Percentiles rank a stretch among this genome's conserved stretches.
These are phyloP conservation scores for Caerostris extrusa DNA, from an alignment of 1,140 invertebrate species.

Conservation along the genomic window DNA sequence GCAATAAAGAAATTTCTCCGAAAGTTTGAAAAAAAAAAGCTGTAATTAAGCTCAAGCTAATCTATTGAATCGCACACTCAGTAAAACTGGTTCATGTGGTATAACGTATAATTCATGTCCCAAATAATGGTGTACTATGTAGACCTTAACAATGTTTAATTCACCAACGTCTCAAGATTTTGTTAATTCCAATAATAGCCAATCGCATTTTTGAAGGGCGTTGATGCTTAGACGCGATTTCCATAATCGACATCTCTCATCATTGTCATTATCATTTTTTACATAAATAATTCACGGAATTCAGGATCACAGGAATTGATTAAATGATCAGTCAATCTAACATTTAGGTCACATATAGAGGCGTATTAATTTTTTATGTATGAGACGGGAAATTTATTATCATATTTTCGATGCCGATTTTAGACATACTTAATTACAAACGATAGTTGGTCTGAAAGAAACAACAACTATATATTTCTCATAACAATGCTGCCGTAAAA, in stretches of 20 bases:
- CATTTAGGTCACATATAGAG: slow-evolving; percentile 19
- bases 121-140: background rate
- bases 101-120: slow-evolving; percentile 37
- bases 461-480: no score
- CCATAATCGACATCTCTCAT: slow-evolving; percentile 64
- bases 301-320: background rate
- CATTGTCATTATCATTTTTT: slow-evolving; percentile 56
- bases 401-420: background rate
- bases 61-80: slow-evolving; percentile 17
- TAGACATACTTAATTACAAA: background rate
- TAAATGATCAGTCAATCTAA: slow-evolving; percentile 20
- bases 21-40: background rate
- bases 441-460: background rate
- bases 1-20: background rate
- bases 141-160: slow-evolving; percentile 46
- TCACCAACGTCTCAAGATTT: background rate
- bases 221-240: slow-evolving; percentile 30
- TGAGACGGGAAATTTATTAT: background rate
- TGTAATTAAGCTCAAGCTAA: slow-evolving; percentile 61
- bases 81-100: background rate
- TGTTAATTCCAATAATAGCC: slow-evolving; percentile 53
- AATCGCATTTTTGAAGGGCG: slow-evolving; percentile 42
- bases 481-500: no score
- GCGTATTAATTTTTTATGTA: background rate
- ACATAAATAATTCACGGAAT: slow-evolving; percentile 59